Conservation (phyloP, 2,888 invertebrate species). For the Tachina grossa region DNA sequence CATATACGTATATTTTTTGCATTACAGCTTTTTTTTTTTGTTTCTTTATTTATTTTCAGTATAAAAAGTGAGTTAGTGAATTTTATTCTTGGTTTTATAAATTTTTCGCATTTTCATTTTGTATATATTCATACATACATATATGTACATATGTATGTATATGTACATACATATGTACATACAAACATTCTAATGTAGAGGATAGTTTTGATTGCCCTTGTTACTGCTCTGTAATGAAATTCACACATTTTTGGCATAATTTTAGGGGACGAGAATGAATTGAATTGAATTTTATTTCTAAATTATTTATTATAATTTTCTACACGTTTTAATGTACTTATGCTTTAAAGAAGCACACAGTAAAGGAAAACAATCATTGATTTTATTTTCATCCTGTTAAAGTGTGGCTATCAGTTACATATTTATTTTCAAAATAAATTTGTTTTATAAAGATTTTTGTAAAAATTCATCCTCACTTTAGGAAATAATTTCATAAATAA, state of each 20-base stretch:
- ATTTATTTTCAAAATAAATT: no score
- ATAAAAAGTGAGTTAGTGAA: background rate
- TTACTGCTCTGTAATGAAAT: background rate
- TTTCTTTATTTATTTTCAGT: constrained; percentile 2
- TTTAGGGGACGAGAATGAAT: no score
- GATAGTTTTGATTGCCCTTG: constrained; percentile 7
- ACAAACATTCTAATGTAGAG: background rate
- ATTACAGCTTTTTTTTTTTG: background rate
- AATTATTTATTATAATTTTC: constrained; percentile 37
- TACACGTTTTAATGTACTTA: background rate
- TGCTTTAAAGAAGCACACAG: no score
- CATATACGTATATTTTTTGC: no score
- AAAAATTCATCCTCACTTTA: no score
- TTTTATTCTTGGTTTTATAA: constrained; percentile 21
- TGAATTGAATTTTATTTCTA: background rate
- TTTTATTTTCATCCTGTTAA: no score
- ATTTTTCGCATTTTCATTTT: background rate
- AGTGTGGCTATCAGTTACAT: no score
- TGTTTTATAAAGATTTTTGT: no score
- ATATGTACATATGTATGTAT: background rate
- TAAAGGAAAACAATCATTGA: no score
- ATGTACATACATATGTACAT: no score
- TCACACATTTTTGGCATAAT: constrained; percentile 24
- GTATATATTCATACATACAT: background rate
- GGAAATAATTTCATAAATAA: no score